These are phyloP conservation scores for Pachyuromys duprasi DNA, from an alignment of 2,797 vertebrate genomes.

Conservation along the genomic window DNA sequence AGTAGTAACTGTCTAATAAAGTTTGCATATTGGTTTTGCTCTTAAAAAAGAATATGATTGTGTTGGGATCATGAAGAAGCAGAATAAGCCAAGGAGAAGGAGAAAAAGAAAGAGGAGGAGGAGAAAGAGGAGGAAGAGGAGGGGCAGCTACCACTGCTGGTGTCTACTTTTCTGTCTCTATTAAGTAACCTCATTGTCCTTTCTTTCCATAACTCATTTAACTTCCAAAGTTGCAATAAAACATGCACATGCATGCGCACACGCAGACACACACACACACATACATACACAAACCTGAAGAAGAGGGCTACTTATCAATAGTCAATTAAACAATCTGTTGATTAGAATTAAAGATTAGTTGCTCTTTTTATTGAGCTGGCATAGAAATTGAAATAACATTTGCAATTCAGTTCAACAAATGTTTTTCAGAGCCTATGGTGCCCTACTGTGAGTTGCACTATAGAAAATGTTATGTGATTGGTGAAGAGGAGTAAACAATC, in stretches of 20 bases:
- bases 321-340: conserved; percentile 33
- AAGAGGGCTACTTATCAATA: background rate
- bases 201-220: background rate
- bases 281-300: background rate
- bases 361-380: background rate
- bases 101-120: too few relatives aligned
- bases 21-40: background rate
- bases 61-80: background rate
- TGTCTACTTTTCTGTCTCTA: conserved; percentile 18
- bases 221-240: background rate
- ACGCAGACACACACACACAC: too few relatives aligned
- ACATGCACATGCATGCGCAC: too few relatives aligned
- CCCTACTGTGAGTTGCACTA: background rate
- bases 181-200: background rate
- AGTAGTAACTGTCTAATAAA: background rate
- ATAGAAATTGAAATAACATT: conserved; percentile 16
- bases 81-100: background rate
- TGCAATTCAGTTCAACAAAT: conserved; percentile 3
- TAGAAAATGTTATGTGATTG: background rate
- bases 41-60: background rate
- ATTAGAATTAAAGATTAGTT: conserved; percentile 15
- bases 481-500: background rate
- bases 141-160: background rate
- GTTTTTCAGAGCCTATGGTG: background rate
- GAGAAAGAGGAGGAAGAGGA: background rate